phyloP scores from a whole-genome alignment of 2,113 vertebrate genomes.

The Dascyllus trimaculatus region DNA sequence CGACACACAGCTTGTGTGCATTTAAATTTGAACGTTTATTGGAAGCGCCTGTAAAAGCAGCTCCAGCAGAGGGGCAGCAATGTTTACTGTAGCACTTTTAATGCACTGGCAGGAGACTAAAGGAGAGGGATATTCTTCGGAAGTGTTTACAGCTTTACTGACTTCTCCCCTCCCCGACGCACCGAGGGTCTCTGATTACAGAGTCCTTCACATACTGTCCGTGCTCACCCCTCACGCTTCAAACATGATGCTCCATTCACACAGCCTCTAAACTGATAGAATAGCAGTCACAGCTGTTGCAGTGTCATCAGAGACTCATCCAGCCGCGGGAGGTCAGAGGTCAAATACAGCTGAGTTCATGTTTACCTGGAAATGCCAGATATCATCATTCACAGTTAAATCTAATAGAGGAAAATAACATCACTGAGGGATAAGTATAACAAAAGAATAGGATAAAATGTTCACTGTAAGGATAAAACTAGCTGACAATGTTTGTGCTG shows the following conservation, averaged over 20 bases:
- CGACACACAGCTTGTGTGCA: background rate
- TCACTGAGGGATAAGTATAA: too few species aligned
- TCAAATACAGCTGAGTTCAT: conserved; percentile 60
- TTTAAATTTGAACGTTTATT: conserved; percentile 21
- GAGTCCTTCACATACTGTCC: conserved; percentile 79
- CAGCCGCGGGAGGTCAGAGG: conserved; percentile 72
- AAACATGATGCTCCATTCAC: conserved; percentile 76
- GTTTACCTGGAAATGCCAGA: conserved; percentile 51
- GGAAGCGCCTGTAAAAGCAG: conserved; percentile 19
- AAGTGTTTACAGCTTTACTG: conserved; percentile 77
- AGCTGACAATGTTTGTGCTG: too few species aligned
- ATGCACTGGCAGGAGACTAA: conserved; percentile 56
- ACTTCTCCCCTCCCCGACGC: conserved; percentile 48
- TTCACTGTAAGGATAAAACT: background rate
- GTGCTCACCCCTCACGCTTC: conserved; percentile 66
- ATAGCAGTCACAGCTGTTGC: conserved; percentile 80
- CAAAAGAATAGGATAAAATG: background rate
- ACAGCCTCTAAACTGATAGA: conserved; percentile 70
- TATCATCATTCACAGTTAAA: conserved; percentile 13
- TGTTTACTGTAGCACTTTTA: conserved; percentile 65
- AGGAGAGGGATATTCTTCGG: conserved; percentile 67
- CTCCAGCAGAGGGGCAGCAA: conserved; percentile 19
- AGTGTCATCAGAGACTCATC: conserved; percentile 70
- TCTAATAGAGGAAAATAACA: background rate
- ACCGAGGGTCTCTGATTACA: conserved; percentile 75